Percentiles rank a stretch among this genome's conserved stretches.
Conservation (phyloP, 2,888 invertebrate species). For the Dryobota labecula region DNA sequence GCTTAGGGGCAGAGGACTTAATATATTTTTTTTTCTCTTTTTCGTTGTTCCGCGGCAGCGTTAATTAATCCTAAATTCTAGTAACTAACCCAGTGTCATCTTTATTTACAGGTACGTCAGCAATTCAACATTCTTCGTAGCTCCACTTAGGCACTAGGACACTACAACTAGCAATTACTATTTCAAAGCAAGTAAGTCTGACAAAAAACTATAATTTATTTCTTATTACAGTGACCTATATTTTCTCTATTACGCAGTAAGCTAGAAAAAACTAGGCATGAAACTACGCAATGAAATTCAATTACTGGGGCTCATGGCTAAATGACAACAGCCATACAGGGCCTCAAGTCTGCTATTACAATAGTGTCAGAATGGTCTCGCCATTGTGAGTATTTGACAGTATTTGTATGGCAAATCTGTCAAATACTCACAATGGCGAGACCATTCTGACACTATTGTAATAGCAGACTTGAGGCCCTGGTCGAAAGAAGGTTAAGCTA, state of each 20-base stretch:
- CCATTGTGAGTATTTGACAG: too few species aligned
- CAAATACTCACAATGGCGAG: too few species aligned
- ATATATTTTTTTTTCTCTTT: too few species aligned
- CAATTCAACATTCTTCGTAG: background rate
- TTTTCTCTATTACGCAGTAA: constrained; percentile 24
- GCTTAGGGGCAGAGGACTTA: too few species aligned
- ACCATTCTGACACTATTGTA: too few species aligned
- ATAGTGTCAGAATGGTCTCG: too few species aligned
- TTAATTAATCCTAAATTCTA: too few species aligned
- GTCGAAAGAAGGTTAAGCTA: too few species aligned
- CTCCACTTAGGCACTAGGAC: background rate
- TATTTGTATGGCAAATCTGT: too few species aligned
- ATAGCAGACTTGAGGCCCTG: too few species aligned
- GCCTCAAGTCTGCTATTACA: too few species aligned
- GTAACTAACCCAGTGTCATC: background rate
- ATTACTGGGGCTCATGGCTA: background rate
- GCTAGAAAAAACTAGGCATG: background rate
- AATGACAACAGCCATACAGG: background rate
- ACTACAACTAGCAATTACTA: background rate
- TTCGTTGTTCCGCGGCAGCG: too few species aligned
- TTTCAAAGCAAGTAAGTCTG: constrained; percentile 33
- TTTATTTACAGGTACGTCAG: constrained; percentile 42
- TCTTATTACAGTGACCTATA: constrained; percentile 31
- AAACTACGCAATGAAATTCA: constrained; percentile 12
- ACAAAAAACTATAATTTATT: constrained; percentile 12